Conservation (phyloP, 2,888 invertebrate genomes). For the Cryptocephalus moraei region DNA sequence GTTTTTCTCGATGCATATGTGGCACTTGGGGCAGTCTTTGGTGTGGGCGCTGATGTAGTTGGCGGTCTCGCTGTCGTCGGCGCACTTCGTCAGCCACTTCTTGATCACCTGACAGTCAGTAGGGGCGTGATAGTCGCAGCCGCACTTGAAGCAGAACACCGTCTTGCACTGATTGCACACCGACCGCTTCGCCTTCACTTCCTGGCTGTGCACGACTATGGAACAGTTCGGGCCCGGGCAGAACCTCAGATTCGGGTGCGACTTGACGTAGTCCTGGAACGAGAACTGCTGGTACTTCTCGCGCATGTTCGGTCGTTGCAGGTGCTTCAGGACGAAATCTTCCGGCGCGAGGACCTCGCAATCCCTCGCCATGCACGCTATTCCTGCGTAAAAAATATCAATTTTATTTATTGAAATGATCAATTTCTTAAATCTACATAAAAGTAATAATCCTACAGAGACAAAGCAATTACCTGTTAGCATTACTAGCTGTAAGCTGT, state of each 20-base stretch:
- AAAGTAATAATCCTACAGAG: no score
- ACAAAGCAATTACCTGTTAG: no score
- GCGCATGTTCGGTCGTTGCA: slow-evolving; percentile 70
- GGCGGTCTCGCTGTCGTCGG: slow-evolving; percentile 98
- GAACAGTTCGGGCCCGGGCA: slow-evolving; percentile 96
- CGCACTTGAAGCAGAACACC: slow-evolving; percentile 78
- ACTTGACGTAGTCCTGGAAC: slow-evolving; percentile 92
- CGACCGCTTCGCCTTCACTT: slow-evolving; percentile 73
- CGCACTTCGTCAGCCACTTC: slow-evolving; percentile 98
- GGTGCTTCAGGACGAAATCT: slow-evolving; percentile 83
- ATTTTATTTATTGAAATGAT: no score
- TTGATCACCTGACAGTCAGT: slow-evolving; percentile 93
- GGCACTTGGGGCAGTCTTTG: slow-evolving; percentile 95
- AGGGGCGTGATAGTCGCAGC: slow-evolving; percentile 96
- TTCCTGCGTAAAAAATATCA: slow-evolving; percentile 45
- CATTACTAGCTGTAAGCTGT: no score
- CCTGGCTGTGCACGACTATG: slow-evolving; percentile 76
- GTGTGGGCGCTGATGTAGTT: slow-evolving; percentile 99
- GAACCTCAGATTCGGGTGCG: slow-evolving; percentile 82
- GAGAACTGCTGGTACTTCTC: slow-evolving; percentile 94
- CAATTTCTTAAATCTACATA: no score
- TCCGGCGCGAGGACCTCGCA: slow-evolving; percentile 94
- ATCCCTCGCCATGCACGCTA: slow-evolving; percentile 94
- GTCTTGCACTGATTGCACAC: slow-evolving; percentile 83
- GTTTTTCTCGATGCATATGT: slow-evolving; percentile 99